Base-by-base conservation (phyloP, 2,113 vertebrate genomes). In the Festucalex cinctus region DNA sequence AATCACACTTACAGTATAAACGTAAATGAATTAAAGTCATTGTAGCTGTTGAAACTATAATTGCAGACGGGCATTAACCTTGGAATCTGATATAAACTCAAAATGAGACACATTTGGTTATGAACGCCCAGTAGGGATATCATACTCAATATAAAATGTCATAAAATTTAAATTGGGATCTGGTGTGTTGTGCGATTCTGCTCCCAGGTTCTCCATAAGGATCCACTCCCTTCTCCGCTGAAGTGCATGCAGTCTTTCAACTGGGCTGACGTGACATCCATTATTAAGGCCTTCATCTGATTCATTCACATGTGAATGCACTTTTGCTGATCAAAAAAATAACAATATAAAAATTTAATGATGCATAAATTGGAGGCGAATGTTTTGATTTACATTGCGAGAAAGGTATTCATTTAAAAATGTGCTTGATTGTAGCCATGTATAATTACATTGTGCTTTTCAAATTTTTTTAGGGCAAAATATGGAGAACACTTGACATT, bases 211-310 rank as follows among this genome's bases (percentile, higher is more conserved):
- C 20, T 39, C 67, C 46, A 68, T n/a, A 54, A 41, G 46, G 12
- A 57, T 63, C 61, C 22, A 43, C 61, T 43, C 4, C 22, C 2
- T 51, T 44, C 32, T 51, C 48, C 59, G 41, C 74, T 19, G 69
- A 81, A 71, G 61, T 68, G 65, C 68, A 58, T 57, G 56, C 19
- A 62, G 66, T 44, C 59, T 75, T 71, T 73, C 22, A 39, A 58
- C 65, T 58, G 36, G 58, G 49, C 63, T 68, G 59, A 76, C 73
- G 69, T 61, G 58, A 80, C 59, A 54, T 36, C 43, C 43, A 46
- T 68, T 66, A 48, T 57, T 61, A n/a, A 69, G 44, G 28, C 17
- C 26, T 44, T 37, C n/a, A 22, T 49, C 4, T 12, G 39, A 72
- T 48, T 53, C 28, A 58, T 65, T n/a, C n/a, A n/a, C 10, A 24